Percentiles rank a stretch among this genome's conserved stretches.
These are phyloP conservation scores for Lanistes nyassanus DNA, from an alignment of 1,140 invertebrate species.

Conservation along the genomic window DNA sequence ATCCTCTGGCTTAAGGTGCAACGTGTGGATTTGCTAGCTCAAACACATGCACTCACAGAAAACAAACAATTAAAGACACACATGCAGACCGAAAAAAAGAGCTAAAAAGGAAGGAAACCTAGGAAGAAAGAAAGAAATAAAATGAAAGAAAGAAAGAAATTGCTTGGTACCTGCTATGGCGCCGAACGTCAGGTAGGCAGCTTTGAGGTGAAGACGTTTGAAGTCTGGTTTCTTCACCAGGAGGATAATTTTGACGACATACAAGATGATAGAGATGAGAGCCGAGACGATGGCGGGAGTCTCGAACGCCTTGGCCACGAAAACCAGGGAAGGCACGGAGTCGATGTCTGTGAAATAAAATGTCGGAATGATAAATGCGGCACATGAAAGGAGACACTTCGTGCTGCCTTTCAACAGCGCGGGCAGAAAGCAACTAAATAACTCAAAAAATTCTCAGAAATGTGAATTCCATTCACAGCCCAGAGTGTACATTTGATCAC, in stretches of 20 bases:
- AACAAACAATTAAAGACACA: background rate
- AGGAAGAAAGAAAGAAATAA: background rate
- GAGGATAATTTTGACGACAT: constrained; percentile 32
- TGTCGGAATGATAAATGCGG: background rate
- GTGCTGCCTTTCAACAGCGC: background rate
- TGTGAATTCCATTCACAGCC: background rate
- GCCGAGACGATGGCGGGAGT: constrained; percentile 30
- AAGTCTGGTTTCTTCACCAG: constrained; percentile 23
- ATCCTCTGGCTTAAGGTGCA: too few relatives aligned
- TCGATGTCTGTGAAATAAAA: constrained; percentile 18
- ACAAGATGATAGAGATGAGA: constrained; percentile 31
- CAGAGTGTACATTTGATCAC: background rate
- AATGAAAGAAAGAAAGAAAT: too few relatives aligned
- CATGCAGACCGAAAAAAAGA: background rate
- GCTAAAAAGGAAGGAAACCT: background rate
- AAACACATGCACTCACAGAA: too few relatives aligned
- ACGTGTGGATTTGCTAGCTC: too few relatives aligned
- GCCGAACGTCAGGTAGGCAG: constrained; percentile 35
- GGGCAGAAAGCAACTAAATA: background rate
- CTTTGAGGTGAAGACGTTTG: constrained; percentile 33
- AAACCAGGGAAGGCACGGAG: constrained; percentile 31
- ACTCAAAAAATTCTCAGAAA: too few relatives aligned
- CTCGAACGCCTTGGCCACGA: constrained; percentile 35
- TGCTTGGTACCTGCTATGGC: constrained; percentile 34
- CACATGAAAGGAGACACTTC: background rate